Evolutionary conservation across 2,113 vertebrate species (phyloP), one percentile per base, ranked within the genome.

Genomic region (Girardinichthys multiradiatus): DNA sequence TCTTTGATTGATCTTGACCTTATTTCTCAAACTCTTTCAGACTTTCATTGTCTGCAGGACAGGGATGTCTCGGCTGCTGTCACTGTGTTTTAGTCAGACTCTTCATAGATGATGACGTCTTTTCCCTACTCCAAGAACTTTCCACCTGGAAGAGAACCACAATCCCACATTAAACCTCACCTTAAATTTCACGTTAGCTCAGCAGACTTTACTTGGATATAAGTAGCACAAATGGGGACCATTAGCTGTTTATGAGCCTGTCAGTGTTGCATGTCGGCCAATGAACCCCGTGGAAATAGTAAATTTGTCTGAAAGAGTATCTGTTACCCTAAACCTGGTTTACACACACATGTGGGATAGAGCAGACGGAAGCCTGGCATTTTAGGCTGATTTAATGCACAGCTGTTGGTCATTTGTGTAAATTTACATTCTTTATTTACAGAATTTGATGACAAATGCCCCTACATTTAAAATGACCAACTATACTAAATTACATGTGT

Each of bases 161-260:
- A 73, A 69, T 67, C 15, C 64, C 42, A 70, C 57, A 68, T 66
- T 77, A 59, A 72, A 37, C 51, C 27, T 57, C 77, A 70, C 45
- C 24, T 51, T 66, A 59, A 69, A 2, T 58, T 72, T 45, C 9
- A 61, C 1, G 14, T 82, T 29, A 30, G 35, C 51, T 72, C 64
- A 80, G 64, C 74, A 69, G 67, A 78, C 67, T 68, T 66, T 68
- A 77, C 67, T 84, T 58, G 37, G 62, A 71, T 64, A 48, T 68
- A 71, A 80, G 78, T 77, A 82, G 65, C 54, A 48, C 57, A 80
- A 79, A 70, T 57, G 51, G 48, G 45, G 57, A 66, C 69, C 30
- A 76, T 82, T 76, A 86, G 63, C 70, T 45, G 72, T 86, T 84
- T 84, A 86, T n/a, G 63, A 64, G 69, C 37, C 29, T 0, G 30